These are phyloP conservation scores for Cheirogaleus major DNA, from an alignment of 2,797 vertebrate species.

Conservation along the genomic window DNA sequence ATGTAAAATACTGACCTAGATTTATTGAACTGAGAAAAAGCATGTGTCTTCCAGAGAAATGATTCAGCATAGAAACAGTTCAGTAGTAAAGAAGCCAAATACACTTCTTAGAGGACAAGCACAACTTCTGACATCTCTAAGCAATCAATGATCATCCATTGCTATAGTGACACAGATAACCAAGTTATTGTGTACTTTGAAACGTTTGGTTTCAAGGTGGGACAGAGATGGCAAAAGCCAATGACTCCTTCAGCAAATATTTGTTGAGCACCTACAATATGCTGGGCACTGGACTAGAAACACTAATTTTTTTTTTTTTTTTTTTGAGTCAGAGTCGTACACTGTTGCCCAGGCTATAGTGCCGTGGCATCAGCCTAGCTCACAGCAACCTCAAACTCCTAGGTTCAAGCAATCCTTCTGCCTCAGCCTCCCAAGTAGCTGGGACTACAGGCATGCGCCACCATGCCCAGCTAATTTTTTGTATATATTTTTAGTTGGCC, in stretches of 20 bases:
- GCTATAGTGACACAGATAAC: neutral
- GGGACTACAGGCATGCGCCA: no score
- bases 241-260: conserved; percentile 25
- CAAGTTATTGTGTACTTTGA: neutral
- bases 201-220: neutral
- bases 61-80: neutral
- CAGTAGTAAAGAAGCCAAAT: conserved; percentile 4
- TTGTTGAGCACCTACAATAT: conserved; percentile 6
- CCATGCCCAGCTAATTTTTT: no score
- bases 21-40: neutral
- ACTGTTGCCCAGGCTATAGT: no score
- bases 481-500: no score
- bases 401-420: no score
- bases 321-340: no score
- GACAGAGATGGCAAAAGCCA: conserved; percentile 1
- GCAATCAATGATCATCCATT: neutral
- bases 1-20: neutral
- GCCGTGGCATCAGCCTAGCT: no score
- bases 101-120: neutral
- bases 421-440: no score
- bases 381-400: no score
- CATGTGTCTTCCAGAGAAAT: conserved; percentile 1
- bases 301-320: no score
- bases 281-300: neutral
- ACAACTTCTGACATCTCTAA: neutral